Evolutionary conservation across 92 coral and sea anemone genomes (phyloP).

Genomic region (Muricea muricata): DNA sequence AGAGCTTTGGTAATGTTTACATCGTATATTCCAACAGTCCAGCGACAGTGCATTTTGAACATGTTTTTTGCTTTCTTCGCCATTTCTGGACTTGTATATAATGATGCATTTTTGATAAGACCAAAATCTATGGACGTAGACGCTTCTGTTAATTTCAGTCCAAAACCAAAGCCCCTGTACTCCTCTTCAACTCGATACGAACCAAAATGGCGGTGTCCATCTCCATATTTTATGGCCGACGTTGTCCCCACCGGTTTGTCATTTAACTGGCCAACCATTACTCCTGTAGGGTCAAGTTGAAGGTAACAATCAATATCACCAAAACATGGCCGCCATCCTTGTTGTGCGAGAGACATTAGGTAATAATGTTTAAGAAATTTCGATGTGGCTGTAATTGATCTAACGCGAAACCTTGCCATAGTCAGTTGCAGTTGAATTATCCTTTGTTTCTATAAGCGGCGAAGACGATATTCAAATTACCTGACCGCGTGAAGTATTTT

Average conservation of each 20-base stretch:
- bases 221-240: conserved; percentile 25
- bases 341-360: background rate
- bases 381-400: background rate
- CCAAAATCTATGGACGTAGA: background rate
- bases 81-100: background rate
- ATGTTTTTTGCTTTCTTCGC: background rate
- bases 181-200: background rate
- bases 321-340: conserved; percentile 34
- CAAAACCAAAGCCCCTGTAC: background rate
- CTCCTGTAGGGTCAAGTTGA: conserved; percentile 30
- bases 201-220: conserved; percentile 6
- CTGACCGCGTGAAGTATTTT: too few species aligned
- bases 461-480: too few species aligned
- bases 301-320: conserved; percentile 23
- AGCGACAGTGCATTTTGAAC: background rate
- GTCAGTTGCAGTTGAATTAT: too few species aligned
- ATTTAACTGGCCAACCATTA: conserved; percentile 46
- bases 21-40: background rate
- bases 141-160: background rate
- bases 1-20: conserved; percentile 23
- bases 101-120: background rate
- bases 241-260: conserved; percentile 32
- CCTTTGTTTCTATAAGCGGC: too few species aligned
- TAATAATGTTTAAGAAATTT: background rate
- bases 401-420: too few species aligned